These are phyloP conservation scores for Hormiphora californensis DNA, from an alignment of 37 sponge, comb jelly and placozoan species.

Conservation along the genomic window DNA sequence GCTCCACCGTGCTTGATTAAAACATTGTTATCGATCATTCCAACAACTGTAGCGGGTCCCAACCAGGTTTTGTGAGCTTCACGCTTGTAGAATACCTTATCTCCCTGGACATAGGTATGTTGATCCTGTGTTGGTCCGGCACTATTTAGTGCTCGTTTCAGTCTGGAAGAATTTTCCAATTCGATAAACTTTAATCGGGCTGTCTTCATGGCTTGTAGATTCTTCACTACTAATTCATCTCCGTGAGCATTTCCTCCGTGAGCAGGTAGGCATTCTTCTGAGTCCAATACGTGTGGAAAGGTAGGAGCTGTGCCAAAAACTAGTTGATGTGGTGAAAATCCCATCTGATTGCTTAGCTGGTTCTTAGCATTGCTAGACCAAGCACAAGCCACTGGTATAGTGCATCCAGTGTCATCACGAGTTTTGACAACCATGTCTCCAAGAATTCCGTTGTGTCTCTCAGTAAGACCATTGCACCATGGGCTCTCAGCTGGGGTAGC, in stretches of 20 bases:
- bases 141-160: not conserved
- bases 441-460: conserved; percentile 8
- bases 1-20: conserved; percentile 18
- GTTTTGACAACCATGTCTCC: not conserved
- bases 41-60: conserved; percentile 30
- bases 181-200: conserved; percentile 39
- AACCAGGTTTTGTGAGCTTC: not conserved
- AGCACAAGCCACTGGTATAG: not conserved
- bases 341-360: not conserved
- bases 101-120: not conserved
- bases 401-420: not conserved
- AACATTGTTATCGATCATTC: not conserved
- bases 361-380: conserved; percentile 38
- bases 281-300: too few relatives aligned
- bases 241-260: too few relatives aligned
- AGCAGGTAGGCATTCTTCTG: too few relatives aligned
- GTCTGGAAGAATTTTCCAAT: not conserved
- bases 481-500: not conserved
- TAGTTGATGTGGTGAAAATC: conserved; percentile 6
- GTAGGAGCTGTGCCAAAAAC: not conserved
- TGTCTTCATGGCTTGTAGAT: not conserved
- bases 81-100: not conserved
- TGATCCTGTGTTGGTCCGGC: not conserved
- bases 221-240: too few relatives aligned
- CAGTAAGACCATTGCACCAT: conserved; percentile 3